These are phyloP conservation scores for Rhabdomys dilectus DNA, from an alignment of 2,113 vertebrate species.

Conservation along the genomic window DNA sequence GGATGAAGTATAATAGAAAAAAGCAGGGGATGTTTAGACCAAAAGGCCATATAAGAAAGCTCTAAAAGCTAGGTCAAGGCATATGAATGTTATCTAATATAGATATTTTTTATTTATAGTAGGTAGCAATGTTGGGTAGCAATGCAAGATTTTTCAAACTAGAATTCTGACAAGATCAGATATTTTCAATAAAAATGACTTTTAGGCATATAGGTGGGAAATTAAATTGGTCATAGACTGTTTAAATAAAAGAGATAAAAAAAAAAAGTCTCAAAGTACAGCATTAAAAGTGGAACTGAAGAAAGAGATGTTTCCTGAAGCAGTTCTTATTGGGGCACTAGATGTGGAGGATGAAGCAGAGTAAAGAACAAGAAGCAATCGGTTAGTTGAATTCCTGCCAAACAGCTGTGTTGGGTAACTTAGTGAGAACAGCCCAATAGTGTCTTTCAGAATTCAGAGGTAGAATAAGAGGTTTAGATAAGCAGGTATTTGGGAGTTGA, in stretches of 20 bases:
- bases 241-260: not conserved
- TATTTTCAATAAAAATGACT: slow-evolving; percentile 42
- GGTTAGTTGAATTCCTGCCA: not conserved
- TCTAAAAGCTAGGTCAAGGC: not conserved
- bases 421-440: not conserved
- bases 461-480: not conserved
- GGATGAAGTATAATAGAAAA: not conserved
- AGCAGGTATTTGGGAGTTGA: not conserved
- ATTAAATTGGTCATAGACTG: not conserved
- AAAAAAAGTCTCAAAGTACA: not conserved
- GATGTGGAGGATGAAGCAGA: not conserved
- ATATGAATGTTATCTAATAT: not conserved
- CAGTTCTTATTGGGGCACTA: not conserved
- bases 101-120: slow-evolving; percentile 6
- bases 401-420: not conserved
- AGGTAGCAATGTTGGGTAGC: not conserved
- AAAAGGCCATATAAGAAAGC: not conserved
- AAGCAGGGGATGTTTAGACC: not conserved
- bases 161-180: not conserved
- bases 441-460: not conserved
- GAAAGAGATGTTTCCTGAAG: not conserved
- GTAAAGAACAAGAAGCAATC: not conserved
- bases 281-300: not conserved
- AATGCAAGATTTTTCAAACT: not conserved
- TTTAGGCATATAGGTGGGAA: not conserved